A percentile compares a stretch with the other conserved stretches of the same genome.
Evolutionary conservation across 2,113 vertebrate genomes (phyloP).

Genomic region (Hippocampus barbouri): DNA sequence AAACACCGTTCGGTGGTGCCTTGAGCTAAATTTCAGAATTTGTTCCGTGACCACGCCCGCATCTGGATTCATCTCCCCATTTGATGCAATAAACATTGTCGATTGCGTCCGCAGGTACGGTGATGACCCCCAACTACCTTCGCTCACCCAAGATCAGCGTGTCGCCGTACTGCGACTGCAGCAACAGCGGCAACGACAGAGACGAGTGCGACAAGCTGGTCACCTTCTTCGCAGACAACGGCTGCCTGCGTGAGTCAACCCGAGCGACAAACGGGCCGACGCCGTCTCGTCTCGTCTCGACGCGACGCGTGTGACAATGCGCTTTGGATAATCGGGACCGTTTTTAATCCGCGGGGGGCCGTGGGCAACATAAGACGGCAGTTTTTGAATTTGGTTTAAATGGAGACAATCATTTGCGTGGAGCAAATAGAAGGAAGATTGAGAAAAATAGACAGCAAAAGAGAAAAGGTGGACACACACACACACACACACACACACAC

Average conservation of each 20-base stretch:
- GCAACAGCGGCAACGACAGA: constrained; percentile 86
- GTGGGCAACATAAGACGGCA: neutral
- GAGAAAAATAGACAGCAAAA: too few relatives aligned
- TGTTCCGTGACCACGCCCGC: too few relatives aligned
- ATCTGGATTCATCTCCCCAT: too few relatives aligned
- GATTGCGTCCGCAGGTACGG: constrained; percentile 72
- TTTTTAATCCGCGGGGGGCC: neutral
- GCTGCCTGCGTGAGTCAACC: constrained; percentile 87
- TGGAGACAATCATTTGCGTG: neutral
- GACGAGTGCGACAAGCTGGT: constrained; percentile 87
- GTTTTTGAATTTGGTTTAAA: neutral
- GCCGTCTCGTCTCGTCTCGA: neutral
- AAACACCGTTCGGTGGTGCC: too few relatives aligned
- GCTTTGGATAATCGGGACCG: neutral
- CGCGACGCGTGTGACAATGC: neutral
- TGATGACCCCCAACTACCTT: constrained; percentile 97
- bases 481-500: too few relatives aligned
- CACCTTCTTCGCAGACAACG: constrained; percentile 92
- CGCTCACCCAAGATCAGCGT: constrained; percentile 87
- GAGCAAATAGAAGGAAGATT: neutral
- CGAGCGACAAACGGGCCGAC: neutral
- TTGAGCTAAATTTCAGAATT: too few relatives aligned
- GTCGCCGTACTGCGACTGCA: constrained; percentile 94
- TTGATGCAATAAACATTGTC: neutral
- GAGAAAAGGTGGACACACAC: too few relatives aligned